Conservation (phyloP, 2,797 vertebrate species). For the Falco novaeseelandiae region DNA sequence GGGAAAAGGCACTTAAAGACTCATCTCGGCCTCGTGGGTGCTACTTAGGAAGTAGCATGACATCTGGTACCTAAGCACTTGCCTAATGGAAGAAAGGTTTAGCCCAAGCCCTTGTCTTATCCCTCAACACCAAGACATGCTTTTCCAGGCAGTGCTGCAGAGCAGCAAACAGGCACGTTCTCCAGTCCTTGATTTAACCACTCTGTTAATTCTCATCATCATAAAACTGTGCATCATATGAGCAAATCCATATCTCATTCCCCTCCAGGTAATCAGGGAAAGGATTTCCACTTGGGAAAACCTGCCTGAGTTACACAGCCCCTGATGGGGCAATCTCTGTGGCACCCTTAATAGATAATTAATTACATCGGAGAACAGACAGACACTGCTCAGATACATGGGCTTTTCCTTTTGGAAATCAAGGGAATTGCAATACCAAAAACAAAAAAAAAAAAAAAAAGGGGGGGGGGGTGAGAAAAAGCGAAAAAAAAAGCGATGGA, state of each 20-base stretch:
- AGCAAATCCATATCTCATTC: not conserved
- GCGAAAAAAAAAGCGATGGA: not conserved
- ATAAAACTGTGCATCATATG: too few species aligned
- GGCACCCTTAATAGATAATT: not conserved
- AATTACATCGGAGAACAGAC: not conserved
- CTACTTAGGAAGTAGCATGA: rapidly evolving
- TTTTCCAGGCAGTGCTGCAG: not conserved
- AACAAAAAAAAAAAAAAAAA: too few species aligned
- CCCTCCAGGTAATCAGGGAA: rapidly evolving
- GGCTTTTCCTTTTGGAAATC: not conserved
- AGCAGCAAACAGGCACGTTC: not conserved
- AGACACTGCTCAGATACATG: not conserved
- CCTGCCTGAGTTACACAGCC: not conserved
- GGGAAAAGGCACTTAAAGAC: not conserved
- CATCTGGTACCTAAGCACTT: not conserved
- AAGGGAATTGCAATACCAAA: not conserved
- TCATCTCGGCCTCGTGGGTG: rapidly evolving
- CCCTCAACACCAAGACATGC: not conserved
- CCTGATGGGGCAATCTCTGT: not conserved
- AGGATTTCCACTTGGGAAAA: not conserved
- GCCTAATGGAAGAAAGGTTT: not conserved
- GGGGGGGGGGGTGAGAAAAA: too few species aligned
- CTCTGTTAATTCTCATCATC: not conserved
- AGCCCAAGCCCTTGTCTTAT: not conserved
- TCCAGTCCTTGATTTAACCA: rapidly evolving